phyloP scores from a whole-genome alignment of 2,797 vertebrate species.

The Hemitrygon akajei region DNA sequence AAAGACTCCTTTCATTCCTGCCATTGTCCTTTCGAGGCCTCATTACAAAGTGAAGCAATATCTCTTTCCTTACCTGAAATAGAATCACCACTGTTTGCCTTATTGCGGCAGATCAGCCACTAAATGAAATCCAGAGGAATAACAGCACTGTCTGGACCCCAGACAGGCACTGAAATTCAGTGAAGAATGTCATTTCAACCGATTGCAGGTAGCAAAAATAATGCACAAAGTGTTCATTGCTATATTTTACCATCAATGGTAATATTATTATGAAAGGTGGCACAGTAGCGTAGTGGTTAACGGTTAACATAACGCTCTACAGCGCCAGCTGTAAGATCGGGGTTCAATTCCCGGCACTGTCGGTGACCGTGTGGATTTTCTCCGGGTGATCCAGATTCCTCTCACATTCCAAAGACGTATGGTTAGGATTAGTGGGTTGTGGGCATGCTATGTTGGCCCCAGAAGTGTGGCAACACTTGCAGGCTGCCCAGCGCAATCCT shows the following conservation, averaged over 20 bases:
- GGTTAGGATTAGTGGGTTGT: too few species aligned
- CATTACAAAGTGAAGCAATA: constrained; percentile 50
- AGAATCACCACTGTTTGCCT: constrained; percentile 47
- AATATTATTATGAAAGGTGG: constrained; percentile 34
- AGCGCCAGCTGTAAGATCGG: too few species aligned
- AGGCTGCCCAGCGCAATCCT: too few species aligned
- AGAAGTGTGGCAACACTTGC: too few species aligned
- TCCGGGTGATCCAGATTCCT: too few species aligned
- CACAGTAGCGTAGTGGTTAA: too few species aligned
- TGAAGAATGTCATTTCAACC: constrained; percentile 43
- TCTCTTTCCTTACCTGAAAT: constrained; percentile 51
- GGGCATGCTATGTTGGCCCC: too few species aligned
- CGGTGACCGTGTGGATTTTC: too few species aligned
- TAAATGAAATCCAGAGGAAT: constrained; percentile 42
- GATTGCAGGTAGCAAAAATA: constrained; percentile 44
- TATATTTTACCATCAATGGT: constrained; percentile 42
- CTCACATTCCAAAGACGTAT: too few species aligned
- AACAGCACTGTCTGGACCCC: constrained; percentile 23
- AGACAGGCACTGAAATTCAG: constrained; percentile 46
- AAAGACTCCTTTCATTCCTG: constrained; percentile 45
- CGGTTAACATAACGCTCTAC: too few species aligned
- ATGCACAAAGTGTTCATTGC: constrained; percentile 45
- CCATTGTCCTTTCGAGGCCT: constrained; percentile 44
- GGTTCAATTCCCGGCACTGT: too few species aligned
- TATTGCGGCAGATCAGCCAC: constrained; percentile 46